phyloP scores from a whole-genome alignment of 2,797 vertebrate genomes.

The Schizothorax lantsangensis region DNA sequence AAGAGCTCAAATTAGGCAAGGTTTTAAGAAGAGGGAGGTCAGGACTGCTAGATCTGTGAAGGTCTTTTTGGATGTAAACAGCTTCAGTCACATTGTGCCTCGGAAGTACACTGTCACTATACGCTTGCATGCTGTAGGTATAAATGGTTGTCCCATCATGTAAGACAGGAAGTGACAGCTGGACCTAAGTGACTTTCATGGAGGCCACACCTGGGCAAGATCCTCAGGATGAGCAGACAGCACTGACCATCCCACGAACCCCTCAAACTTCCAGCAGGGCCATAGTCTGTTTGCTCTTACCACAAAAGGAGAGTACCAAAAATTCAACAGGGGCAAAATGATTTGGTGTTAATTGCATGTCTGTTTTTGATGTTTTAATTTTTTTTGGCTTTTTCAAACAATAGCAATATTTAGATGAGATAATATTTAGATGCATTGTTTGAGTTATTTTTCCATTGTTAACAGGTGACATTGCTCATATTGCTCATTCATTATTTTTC shows the following conservation, averaged over 20 bases:
- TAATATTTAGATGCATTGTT: background rate
- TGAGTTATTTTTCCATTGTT: background rate
- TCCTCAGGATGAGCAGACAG: conserved; percentile 26
- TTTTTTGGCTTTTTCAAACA: background rate
- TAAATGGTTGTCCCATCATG: conserved; percentile 13
- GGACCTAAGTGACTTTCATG: conserved; percentile 32
- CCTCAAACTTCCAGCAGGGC: background rate
- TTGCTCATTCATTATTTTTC: conserved; percentile 12
- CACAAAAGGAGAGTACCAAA: conserved; percentile 11
- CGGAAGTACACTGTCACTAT: conserved; percentile 1
- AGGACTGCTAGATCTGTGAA: conserved; percentile 8
- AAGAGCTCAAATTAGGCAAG: conserved; percentile 33
- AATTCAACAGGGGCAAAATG: background rate
- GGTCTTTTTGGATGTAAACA: conserved; percentile 9
- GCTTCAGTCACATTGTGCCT: background rate
- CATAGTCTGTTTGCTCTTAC: background rate
- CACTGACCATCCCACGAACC: conserved; percentile 33
- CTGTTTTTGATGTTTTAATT: background rate
- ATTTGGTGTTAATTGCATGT: background rate
- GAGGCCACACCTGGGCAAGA: conserved; percentile 50
- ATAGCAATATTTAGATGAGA: conserved; percentile 17
- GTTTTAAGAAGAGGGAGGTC: background rate
- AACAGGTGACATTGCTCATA: conserved; percentile 22
- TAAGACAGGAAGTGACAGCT: conserved; percentile 49
- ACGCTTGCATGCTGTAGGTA: conserved; percentile 2